A percentile compares a stretch with the other conserved stretches of the same genome.
Conservation (phyloP, 2,797 vertebrate genomes). For the Thunnus albacares region DNA sequence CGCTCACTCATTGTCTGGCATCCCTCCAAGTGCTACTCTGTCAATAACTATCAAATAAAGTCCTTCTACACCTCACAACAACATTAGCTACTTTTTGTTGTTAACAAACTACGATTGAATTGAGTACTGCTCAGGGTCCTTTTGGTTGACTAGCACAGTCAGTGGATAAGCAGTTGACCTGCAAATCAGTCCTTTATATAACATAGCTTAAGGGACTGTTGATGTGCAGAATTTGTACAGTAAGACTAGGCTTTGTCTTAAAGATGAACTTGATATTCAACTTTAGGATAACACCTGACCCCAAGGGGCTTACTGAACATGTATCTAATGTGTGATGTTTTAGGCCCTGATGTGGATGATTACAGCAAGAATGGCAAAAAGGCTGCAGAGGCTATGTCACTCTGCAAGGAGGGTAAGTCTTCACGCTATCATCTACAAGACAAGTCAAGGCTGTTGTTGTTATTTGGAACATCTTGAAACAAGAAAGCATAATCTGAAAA, state of each 20-base stretch:
- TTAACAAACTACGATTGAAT: constrained; percentile 4
- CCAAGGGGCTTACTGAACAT: constrained; percentile 13
- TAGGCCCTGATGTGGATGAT: constrained; percentile 90
- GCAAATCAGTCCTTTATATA: constrained; percentile 41
- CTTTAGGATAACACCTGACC: constrained; percentile 11
- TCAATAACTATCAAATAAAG: constrained; percentile 60
- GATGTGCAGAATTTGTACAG: constrained; percentile 16
- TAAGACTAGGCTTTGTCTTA: not conserved
- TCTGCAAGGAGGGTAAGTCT: constrained; percentile 94
- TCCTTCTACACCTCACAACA: constrained; percentile 1
- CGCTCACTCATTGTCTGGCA: constrained; percentile 69
- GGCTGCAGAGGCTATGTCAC: constrained; percentile 92
- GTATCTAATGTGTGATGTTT: constrained; percentile 53
- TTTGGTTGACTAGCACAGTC: constrained; percentile 12
- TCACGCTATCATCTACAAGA: not conserved
- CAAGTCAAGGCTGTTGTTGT: not conserved
- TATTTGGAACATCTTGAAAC: not conserved
- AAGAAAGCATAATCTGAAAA: not conserved
- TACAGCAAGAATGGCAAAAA: constrained; percentile 91
- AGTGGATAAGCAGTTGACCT: constrained; percentile 40
- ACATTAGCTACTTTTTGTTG: not conserved
- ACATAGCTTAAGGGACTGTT: constrained; percentile 34
- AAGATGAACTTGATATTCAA: constrained; percentile 10
- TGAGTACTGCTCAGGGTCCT: not conserved
- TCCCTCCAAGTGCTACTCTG: constrained; percentile 61